Percentiles rank a stretch among this genome's conserved stretches.
Evolutionary conservation across 2,888 invertebrate species (phyloP).

Genomic region (Ennomos fuscantarius): DNA sequence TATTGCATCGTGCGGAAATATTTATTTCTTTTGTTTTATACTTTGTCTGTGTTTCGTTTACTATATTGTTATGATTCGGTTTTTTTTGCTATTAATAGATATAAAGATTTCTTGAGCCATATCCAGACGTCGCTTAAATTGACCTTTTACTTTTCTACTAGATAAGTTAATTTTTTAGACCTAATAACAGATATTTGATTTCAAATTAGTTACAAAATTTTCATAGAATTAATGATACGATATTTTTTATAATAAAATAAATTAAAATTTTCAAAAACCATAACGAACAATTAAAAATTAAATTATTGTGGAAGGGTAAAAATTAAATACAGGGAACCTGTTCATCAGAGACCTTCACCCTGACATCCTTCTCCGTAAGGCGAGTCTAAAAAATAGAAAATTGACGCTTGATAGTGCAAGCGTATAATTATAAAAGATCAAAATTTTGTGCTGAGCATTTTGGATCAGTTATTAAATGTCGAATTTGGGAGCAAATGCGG

Average conservation of each 20-base stretch:
- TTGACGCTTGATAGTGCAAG: conserved; percentile 63
- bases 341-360: conserved; percentile 53
- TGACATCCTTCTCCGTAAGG: conserved; percentile 65
- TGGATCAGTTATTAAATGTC: conserved; percentile 73
- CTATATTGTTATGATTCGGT: too few species aligned
- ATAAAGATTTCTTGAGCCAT: too few species aligned
- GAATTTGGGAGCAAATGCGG: conserved; percentile 76
- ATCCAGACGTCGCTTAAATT: too few species aligned
- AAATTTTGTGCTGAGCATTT: conserved; percentile 63
- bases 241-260: too few species aligned
- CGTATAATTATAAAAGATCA: conserved; percentile 82
- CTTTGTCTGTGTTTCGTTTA: not conserved
- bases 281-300: conserved; percentile 56
- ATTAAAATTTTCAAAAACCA: conserved; percentile 31
- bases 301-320: conserved; percentile 58
- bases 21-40: not conserved
- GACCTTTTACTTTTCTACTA: too few species aligned
- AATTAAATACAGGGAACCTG: conserved; percentile 50
- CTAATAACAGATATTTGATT: conserved; percentile 3
- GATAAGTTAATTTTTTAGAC: too few species aligned
- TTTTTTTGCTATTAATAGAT: too few species aligned
- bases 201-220: too few species aligned
- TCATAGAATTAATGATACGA: too few species aligned
- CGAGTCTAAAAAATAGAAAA: conserved; percentile 65
- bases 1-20: conserved; percentile 17